Percentiles rank a stretch among this genome's conserved stretches.
These are phyloP conservation scores for Xestia sexstrigata DNA, from an alignment of 2,888 invertebrate genomes.

Conservation along the genomic window DNA sequence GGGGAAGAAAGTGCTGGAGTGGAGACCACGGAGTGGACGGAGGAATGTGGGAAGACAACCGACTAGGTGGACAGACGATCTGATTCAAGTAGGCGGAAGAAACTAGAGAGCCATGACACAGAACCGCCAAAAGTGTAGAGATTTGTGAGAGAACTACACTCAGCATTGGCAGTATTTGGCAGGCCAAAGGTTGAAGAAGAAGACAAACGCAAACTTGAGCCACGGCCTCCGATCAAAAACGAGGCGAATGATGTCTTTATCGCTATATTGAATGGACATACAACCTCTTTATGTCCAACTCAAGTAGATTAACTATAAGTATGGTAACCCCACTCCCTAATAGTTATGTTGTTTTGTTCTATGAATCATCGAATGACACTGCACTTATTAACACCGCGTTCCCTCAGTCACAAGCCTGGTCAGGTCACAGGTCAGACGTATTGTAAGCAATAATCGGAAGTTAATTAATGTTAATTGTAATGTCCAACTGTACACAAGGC, in stretches of 20 bases:
- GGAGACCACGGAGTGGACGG: too few species aligned
- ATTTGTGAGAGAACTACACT: too few species aligned
- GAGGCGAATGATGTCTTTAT: not conserved
- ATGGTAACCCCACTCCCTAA: not conserved
- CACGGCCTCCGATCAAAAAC: too few species aligned
- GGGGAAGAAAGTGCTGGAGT: too few species aligned
- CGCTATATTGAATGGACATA: not conserved
- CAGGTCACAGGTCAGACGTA: constrained; percentile 48
- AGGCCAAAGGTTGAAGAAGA: too few species aligned
- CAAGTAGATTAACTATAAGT: not conserved
- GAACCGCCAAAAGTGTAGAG: too few species aligned
- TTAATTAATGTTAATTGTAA: constrained; percentile 58
- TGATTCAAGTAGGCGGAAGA: too few species aligned
- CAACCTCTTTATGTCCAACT: not conserved
- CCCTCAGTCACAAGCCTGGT: constrained; percentile 2
- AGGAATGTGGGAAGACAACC: too few species aligned
- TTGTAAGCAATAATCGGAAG: constrained; percentile 49
- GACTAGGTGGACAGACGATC: too few species aligned
- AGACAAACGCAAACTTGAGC: too few species aligned
- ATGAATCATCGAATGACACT: constrained; percentile 51
- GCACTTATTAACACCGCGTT: constrained; percentile 27
- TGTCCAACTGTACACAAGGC: constrained; percentile 17
- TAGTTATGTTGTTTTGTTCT: not conserved
- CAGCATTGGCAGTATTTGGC: too few species aligned
- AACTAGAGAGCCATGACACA: too few species aligned